Evolutionary conservation across 2,797 vertebrate genomes (phyloP), one percentile per base, ranked within the genome.

Genomic region (Malacoraja senta): DNA sequence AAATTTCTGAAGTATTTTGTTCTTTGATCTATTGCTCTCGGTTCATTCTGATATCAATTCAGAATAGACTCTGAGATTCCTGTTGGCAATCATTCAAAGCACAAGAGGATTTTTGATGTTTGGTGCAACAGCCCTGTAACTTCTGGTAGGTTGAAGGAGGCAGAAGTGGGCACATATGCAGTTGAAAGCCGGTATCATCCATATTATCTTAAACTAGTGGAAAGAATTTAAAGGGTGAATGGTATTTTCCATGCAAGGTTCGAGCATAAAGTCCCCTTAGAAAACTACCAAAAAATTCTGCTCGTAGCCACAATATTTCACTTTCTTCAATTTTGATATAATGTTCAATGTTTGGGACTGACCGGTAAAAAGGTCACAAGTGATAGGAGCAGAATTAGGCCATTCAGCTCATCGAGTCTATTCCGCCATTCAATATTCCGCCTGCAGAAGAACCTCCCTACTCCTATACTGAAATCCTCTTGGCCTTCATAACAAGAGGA

Each of bases 1-100:
- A 88, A 88, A 68, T 88, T 88, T 88, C 38, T 65, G 15, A 88
- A 68, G 84, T 88, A 35, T 63, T 88, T 32, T 65, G 61, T 63
- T 32, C 61, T 88, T 88, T 88, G 61, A 88, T 88, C 84, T 68
- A 65, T 35, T 88, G 35, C 21, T 88, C 84, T 63, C 84, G 15
- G 35, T 88, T 88, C 32, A 17, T 15, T 65, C 17, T 68, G 84
- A 88, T 65, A 88, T 88, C 84, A 88, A 88, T 88, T 88, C 84
- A 65, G 61, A 88, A 21, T 19, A 19, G 84, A 88, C 84, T 83
- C 81, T n/a, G 65, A 17, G 84, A 88, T 68, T n/a, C 61, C 61
- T 68, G 32, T 65, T 88, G 84, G 84, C 61, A 88, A 61, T 3
- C 6, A 86, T 61, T 86, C 84, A 88, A 88, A 88, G 84, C 4